Base-by-base conservation (phyloP, 1,140 invertebrate species). In the Caenorhabditis briggsae region DNA sequence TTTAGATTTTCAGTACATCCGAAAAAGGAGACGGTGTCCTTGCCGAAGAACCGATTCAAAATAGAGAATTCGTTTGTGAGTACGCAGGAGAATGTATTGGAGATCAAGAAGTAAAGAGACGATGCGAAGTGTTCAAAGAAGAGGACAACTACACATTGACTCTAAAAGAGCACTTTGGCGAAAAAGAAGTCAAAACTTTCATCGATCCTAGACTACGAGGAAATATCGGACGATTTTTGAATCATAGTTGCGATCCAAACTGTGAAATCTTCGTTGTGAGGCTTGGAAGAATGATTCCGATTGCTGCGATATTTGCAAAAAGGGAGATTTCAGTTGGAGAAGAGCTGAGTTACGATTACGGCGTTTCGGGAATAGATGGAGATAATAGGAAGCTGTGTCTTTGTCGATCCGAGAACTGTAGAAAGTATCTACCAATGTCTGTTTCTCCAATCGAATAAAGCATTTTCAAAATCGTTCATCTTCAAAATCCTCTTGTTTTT, bases 221-320 rank as follows among this genome's bases (percentile, higher is more conserved):
- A n/a, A 85, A 85, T 23, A 85, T 85, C 53, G 84, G 65, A n/a
- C 84, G 84, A 12, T 85, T 85, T 23, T 23, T 70, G 9, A 85
- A 85, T 25, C 84, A 85, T 61, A 74, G 61, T 43, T 85, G 84
- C 48, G 50, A 70, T 18, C 84, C 84, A 7, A 74, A 78, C 78
- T 64, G 58, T 23, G 65, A 78, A 33, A 18, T 85, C 9, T 48
- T 85, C 12, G 16, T 74, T n/a, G 61, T 78, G n/a, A 33, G 84
- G 23, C 14, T 85, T 5, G 84, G 84, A 41, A 85, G 33, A 16
- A 74, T 82, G 50, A 55, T 53, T 43, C 84, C 84, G 11, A 59
- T 25, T 2, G 84, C 61, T 23, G 84, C 48, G 11, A 50, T 85
- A n/a, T 85, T 85, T 50, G 64, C 84, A 16, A 56, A 70, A 56